Base-by-base conservation (phyloP, 2,797 vertebrate genomes). In the Lindbergichthys nudifrons region DNA sequence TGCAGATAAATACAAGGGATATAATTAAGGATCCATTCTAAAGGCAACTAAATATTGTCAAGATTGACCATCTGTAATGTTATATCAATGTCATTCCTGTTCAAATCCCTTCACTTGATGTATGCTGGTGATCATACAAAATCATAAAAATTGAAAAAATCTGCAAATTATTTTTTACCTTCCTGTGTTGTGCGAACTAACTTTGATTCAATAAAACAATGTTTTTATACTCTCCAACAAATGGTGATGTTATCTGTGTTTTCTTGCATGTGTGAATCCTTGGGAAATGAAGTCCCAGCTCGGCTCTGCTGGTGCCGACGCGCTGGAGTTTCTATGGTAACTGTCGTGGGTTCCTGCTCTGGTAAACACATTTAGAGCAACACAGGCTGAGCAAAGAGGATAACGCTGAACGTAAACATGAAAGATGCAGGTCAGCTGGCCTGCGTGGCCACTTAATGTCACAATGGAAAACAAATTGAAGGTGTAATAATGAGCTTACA, bases 321-420 rank as follows among this genome's bases (percentile, higher is more conserved):
- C 45, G 15, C 57, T 51, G 46, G 73, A n/a, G 92, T 93, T 89
- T 80, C 93, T 86, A 94, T 93, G 91, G 92, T 66, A 93, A 94
- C 90, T 73, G 85, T 54, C 26, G 58, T 79, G 81, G 80, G 87
- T 87, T 87, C 80, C 72, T 68, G 75, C 46, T 53, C 70, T 65
- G 70, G 86, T 82, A 87, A 91, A 90, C 82, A 92, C 73, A 52
- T 75, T 80, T 76, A 82, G 60, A 86, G 79, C 73, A 70, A 67
- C 74, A 88, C 69, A 39, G 36, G 61, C 75, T 46, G 71, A 75
- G 65, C 15, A 48, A 47, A 59, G 73, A 80, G 43, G 70, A 86
- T 74, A 62, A 54, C 0, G 3, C 45, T 63, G 47, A 76, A 71
- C 65, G 57, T n/a, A 12, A 70, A 79, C 80, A 69, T 56, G 53